Percentiles rank a stretch among this genome's conserved stretches.
Evolutionary conservation across 2,113 vertebrate species (phyloP).

Genomic region (Pseudorectes ferrugineus): DNA sequence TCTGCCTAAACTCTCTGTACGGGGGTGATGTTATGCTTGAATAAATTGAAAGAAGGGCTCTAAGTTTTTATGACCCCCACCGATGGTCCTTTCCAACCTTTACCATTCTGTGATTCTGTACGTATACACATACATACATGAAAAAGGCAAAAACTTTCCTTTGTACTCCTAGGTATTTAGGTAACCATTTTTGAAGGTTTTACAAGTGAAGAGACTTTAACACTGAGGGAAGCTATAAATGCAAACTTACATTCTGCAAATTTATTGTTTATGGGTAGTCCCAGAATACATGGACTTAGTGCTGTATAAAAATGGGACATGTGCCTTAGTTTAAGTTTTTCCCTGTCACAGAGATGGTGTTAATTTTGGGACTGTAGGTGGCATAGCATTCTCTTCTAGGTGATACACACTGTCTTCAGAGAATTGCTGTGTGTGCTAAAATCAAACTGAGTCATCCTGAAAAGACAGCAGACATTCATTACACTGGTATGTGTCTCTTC

Average conservation of each 20-base stretch:
- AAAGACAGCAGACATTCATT: not conserved
- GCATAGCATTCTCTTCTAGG: not conserved
- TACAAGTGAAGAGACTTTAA: not conserved
- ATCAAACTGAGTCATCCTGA: not conserved
- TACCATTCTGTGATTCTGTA: not conserved
- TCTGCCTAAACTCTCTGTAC: not conserved
- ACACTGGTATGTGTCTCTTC: not conserved
- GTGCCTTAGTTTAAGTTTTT: not conserved
- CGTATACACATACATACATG: not conserved
- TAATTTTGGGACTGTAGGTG: not conserved
- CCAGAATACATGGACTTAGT: not conserved
- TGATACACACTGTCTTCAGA: not conserved
- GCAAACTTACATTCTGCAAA: not conserved
- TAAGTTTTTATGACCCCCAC: not conserved
- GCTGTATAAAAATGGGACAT: not conserved
- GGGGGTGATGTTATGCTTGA: not conserved
- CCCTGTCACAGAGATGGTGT: not conserved
- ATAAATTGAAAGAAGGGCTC: not conserved
- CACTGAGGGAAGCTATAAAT: not conserved
- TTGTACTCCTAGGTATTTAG: not conserved
- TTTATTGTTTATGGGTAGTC: not conserved
- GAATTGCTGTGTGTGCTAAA: not conserved
- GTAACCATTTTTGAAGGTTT: not conserved
- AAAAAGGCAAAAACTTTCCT: not conserved
- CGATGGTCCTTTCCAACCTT: not conserved